Conservation (phyloP, 2,113 vertebrate species). For the Martes martes region DNA sequence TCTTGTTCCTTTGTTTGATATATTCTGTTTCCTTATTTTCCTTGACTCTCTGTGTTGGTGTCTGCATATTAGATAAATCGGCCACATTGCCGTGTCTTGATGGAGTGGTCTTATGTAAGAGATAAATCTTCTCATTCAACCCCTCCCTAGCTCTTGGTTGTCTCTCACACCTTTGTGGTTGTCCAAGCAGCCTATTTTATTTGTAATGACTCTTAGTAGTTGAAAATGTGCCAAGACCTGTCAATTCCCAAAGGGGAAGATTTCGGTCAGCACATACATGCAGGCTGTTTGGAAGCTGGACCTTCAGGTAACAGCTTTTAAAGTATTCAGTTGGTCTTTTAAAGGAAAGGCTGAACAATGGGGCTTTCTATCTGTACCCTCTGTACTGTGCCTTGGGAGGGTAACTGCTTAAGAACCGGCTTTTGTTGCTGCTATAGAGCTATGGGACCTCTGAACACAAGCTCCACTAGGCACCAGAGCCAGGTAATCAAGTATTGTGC, state of each 20-base stretch:
- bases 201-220: background rate
- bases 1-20: background rate
- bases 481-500: background rate
- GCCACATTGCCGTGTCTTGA: background rate
- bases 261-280: background rate
- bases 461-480: background rate
- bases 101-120: background rate
- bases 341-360: background rate
- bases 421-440: background rate
- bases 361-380: background rate
- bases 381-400: background rate
- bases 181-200: background rate
- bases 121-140: background rate
- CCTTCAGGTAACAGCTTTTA: background rate
- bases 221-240: background rate
- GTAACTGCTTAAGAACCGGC: background rate
- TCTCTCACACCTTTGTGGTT: background rate
- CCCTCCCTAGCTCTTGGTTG: background rate
- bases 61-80: background rate
- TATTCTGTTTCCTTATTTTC: background rate
- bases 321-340: background rate
- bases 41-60: background rate
- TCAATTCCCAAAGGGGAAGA: background rate
- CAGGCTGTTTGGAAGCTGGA: background rate
- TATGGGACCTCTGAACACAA: background rate